Evolutionary conservation across 2,797 vertebrate species (phyloP), one percentile per base, ranked within the genome.

Genomic region (Danio kyathit): DNA sequence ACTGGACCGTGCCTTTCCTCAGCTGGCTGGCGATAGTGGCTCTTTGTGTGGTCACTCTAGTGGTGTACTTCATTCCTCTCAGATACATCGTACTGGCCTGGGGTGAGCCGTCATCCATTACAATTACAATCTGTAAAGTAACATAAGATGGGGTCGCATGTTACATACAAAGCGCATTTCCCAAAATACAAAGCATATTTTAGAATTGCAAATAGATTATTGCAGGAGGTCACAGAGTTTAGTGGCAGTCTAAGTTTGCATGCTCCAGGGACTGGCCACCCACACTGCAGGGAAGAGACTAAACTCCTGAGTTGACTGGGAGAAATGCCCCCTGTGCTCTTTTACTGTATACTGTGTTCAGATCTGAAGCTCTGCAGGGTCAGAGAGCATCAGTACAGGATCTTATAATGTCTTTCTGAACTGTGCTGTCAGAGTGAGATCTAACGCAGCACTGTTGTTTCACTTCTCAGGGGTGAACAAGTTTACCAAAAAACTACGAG

Each of bases 1-100:
- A 97, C 92, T 99, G 98, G 98, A 99, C 97, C 9, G 95, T 98
- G 90, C 97, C 97, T 84, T 99, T 99, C 92, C 93, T 99, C 90
- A 98, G 96, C 92, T 99, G 97, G 95, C 91, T 99, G 93, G 96
- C 96, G 74, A 97, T 99, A 7, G 92, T 96, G 86, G 94, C 95
- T 66, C 93, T 99, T 5, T 95, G 92, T 75, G 82, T 93, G 71
- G 94, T 95, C 90, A 99, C 96, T n/a, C 4, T 94, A 66, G 80
- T 95, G 87, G 87, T 99, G 80, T 99, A 98, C 93, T 97, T 96
- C 92, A 94, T 99, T 88, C 97, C 97, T n/a, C 93, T 99, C 80
- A 92, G 97, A 94, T 98, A 97, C 90, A 96, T 99, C 83, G 93
- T 99, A 88, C 94, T 99, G 90, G 92, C 95, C 89, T 99, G 97